Percentiles rank a stretch among this genome's conserved stretches.
These are phyloP conservation scores for Plotosus lineatus DNA, from an alignment of 2,113 vertebrate species.

Conservation along the genomic window DNA sequence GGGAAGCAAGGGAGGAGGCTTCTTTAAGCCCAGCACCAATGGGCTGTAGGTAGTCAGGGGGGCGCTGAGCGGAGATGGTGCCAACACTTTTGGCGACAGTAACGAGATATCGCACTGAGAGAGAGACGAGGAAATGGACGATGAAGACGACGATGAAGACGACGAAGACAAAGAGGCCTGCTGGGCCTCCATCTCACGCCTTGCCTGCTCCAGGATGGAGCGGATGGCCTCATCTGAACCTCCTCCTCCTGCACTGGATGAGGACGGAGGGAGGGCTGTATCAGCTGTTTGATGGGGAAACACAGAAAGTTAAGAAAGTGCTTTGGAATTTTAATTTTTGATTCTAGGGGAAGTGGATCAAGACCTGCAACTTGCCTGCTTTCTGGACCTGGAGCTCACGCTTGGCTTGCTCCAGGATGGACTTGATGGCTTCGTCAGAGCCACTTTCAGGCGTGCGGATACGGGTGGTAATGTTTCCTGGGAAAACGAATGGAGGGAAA, in stretches of 20 bases:
- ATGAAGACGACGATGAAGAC: conserved; percentile 72
- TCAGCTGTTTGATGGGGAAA: conserved; percentile 70
- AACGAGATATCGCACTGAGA: conserved; percentile 81
- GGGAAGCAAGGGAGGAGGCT: conserved; percentile 80
- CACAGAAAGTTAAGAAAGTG: background rate
- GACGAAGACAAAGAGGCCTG: conserved; percentile 82
- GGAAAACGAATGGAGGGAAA: background rate
- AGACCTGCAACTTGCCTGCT: conserved; percentile 73
- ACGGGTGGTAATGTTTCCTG: conserved; percentile 88
- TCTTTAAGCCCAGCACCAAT: conserved; percentile 82
- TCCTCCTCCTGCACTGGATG: conserved; percentile 91
- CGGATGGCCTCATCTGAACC: conserved; percentile 86
- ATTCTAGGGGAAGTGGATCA: background rate
- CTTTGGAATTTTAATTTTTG: background rate
- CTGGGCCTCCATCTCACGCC: conserved; percentile 90
- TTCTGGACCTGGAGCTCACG: conserved; percentile 91
- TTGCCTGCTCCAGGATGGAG: conserved; percentile 88
- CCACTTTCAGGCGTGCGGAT: conserved; percentile 84
- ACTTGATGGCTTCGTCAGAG: conserved; percentile 91
- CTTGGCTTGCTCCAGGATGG: conserved; percentile 90
- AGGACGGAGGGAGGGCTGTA: conserved; percentile 78
- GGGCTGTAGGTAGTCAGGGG: conserved; percentile 78
- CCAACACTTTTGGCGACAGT: conserved; percentile 83
- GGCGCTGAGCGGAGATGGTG: conserved; percentile 77
- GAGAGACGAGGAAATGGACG: conserved; percentile 73